A percentile compares a stretch with the other conserved stretches of the same genome.
Evolutionary conservation across 1,140 invertebrate genomes (phyloP).

Genomic region (Lineus longissimus): DNA sequence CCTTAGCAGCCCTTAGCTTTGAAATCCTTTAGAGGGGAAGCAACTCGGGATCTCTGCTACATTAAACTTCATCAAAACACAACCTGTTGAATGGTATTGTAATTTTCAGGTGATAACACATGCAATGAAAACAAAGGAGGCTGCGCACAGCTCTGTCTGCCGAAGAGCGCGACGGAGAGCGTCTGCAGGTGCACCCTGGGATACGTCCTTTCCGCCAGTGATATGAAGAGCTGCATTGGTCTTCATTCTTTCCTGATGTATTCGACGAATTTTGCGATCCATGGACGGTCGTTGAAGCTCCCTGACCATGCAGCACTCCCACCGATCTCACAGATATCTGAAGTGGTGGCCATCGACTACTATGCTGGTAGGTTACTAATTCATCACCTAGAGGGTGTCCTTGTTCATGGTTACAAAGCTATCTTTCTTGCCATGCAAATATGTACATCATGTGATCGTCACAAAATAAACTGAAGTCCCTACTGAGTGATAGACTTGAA

Average conservation of each 20-base stretch:
- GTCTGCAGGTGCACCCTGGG: conserved; percentile 75
- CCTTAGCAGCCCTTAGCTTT: too few species aligned
- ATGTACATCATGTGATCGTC: too few species aligned
- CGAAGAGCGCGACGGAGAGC: conserved; percentile 57
- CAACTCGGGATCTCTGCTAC: too few species aligned
- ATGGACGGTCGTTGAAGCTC: conserved; percentile 62
- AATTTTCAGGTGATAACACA: conserved; percentile 64
- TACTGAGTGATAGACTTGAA: too few species aligned
- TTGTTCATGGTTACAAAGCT: too few species aligned
- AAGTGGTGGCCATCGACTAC: conserved; percentile 74
- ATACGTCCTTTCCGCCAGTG: conserved; percentile 59
- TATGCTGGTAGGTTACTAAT: conserved; percentile 59
- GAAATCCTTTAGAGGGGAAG: too few species aligned
- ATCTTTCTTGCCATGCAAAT: too few species aligned
- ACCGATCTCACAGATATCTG: conserved; percentile 71
- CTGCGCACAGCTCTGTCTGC: conserved; percentile 78
- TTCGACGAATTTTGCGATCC: conserved; percentile 71
- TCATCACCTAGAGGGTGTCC: too few species aligned
- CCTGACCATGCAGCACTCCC: conserved; percentile 61
- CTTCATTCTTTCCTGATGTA: conserved; percentile 71
- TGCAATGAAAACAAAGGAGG: conserved; percentile 67
- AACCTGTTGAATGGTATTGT: too few species aligned
- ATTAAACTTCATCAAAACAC: too few species aligned
- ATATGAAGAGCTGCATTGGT: conserved; percentile 57
- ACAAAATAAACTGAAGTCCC: too few species aligned